Conservation (phyloP, 2,888 invertebrate species). For the Steinernema scapterisci region DNA sequence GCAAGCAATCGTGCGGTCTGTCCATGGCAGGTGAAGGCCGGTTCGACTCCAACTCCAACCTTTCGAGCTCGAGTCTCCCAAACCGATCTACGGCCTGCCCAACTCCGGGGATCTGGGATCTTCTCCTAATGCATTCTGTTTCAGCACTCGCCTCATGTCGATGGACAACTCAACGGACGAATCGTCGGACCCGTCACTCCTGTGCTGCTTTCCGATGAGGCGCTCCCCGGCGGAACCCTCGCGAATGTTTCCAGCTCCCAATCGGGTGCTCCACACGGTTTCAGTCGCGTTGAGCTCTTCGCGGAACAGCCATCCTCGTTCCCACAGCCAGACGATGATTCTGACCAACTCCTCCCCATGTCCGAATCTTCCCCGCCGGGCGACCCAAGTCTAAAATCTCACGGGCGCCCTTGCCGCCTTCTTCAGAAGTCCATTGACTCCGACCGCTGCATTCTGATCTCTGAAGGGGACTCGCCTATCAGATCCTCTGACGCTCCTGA, state of each 20-base stretch:
- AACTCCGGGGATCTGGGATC: no score
- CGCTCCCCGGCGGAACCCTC: not conserved
- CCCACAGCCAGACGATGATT: slow-evolving; percentile 24
- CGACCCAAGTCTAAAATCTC: slow-evolving; percentile 12
- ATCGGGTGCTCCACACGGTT: slow-evolving; percentile 4
- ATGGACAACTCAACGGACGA: not conserved
- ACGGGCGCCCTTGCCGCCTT: not conserved
- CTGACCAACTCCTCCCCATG: not conserved
- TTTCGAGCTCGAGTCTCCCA: no score
- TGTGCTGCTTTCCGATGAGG: not conserved
- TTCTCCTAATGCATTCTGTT: not conserved
- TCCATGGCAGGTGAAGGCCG: no score
- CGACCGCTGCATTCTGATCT: not conserved
- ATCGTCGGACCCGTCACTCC: not conserved
- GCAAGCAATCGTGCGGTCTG: no score
- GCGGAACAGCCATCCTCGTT: not conserved
- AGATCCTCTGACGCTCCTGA: not conserved
- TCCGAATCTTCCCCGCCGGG: slow-evolving; percentile 20
- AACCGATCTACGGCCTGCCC: no score
- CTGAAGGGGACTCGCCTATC: not conserved
- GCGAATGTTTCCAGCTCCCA: not conserved
- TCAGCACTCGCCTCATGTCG: slow-evolving; percentile 2
- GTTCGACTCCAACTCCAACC: no score
- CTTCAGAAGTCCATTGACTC: not conserved
- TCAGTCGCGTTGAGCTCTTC: slow-evolving; percentile 7